Conservation (phyloP, 2,797 vertebrate species). For the Scleropages formosus region DNA sequence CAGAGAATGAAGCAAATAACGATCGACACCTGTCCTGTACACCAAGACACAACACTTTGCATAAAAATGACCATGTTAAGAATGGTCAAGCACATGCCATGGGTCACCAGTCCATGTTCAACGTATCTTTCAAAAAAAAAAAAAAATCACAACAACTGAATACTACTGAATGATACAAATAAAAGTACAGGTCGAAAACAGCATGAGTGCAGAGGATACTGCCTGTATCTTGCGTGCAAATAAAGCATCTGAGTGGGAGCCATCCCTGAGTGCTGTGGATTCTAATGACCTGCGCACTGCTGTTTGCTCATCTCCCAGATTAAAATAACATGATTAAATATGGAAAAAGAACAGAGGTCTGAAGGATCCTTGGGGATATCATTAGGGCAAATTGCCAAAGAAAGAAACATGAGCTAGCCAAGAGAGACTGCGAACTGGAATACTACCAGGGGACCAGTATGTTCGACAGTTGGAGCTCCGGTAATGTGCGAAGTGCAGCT, state of each 20-base stretch:
- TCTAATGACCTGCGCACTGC: conserved; percentile 70
- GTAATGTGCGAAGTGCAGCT: conserved; percentile 81
- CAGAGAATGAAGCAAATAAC: too few species aligned
- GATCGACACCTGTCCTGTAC: too few species aligned
- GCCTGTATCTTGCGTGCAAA: conserved; percentile 22
- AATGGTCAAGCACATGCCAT: neutral
- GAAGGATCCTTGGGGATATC: conserved; percentile 95
- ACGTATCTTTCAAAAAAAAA: too few species aligned
- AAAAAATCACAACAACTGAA: conserved; percentile 19
- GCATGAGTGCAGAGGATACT: conserved; percentile 19
- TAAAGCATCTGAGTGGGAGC: conserved; percentile 22
- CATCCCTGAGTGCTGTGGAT: conserved; percentile 43
- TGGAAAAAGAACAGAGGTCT: conserved; percentile 88
- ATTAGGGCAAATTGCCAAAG: conserved; percentile 99
- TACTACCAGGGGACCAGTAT: conserved; percentile 79
- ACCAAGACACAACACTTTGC: conserved; percentile 8
- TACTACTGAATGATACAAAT: conserved; percentile 20
- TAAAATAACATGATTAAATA: conserved; percentile 94
- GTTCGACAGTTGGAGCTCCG: conserved; percentile 83
- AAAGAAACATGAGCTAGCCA: conserved; percentile 98
- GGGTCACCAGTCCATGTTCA: conserved; percentile 10
- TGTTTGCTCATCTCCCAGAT: conserved; percentile 81
- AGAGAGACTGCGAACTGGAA: conserved; percentile 85
- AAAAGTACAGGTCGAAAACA: conserved; percentile 17
- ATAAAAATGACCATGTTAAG: neutral